Conservation (phyloP, 2,113 vertebrate genomes). For the Mola mola region DNA sequence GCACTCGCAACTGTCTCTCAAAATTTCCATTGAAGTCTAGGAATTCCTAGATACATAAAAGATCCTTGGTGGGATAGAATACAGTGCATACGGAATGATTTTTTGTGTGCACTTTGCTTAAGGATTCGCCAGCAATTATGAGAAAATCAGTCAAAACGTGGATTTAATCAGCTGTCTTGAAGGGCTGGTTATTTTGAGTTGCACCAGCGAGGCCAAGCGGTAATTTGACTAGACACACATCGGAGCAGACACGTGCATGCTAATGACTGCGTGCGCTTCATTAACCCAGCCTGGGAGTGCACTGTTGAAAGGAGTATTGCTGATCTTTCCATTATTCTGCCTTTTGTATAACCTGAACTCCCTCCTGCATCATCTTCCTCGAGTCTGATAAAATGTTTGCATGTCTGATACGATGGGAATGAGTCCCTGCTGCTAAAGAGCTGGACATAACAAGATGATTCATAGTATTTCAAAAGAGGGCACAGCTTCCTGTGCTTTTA, state of each 20-base stretch:
- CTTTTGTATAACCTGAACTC: slow-evolving; percentile 32
- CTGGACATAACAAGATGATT: slow-evolving; percentile 77
- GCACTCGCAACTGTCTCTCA: slow-evolving; percentile 26
- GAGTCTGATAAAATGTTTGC: slow-evolving; percentile 44
- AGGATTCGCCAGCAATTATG: slow-evolving; percentile 60
- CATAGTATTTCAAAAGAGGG: slow-evolving; percentile 76
- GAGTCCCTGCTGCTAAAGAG: slow-evolving; percentile 52
- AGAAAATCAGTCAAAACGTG: slow-evolving; percentile 37
- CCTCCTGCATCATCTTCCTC: slow-evolving; percentile 19
- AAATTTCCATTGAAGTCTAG: slow-evolving; percentile 27
- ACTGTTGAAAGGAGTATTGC: slow-evolving; percentile 42
- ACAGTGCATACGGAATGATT: slow-evolving; percentile 37
- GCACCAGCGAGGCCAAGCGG: slow-evolving; percentile 56
- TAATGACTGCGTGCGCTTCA: slow-evolving; percentile 65
- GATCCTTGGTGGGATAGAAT: slow-evolving; percentile 40
- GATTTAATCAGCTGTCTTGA: slow-evolving; percentile 72
- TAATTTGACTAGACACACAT: slow-evolving; percentile 70
- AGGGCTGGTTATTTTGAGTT: slow-evolving; percentile 62
- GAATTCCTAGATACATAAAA: slow-evolving; percentile 29
- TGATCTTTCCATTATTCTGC: slow-evolving; percentile 42
- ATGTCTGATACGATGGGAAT: slow-evolving; percentile 47
- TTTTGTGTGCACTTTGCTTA: slow-evolving; percentile 37
- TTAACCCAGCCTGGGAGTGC: slow-evolving; percentile 46
- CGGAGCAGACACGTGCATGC: slow-evolving; percentile 49
- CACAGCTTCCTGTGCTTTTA: slow-evolving; percentile 73